A percentile compares a stretch with the other conserved stretches of the same genome.
phyloP scores from a whole-genome alignment of 2,888 invertebrate species.

The Neelides folsomi region DNA sequence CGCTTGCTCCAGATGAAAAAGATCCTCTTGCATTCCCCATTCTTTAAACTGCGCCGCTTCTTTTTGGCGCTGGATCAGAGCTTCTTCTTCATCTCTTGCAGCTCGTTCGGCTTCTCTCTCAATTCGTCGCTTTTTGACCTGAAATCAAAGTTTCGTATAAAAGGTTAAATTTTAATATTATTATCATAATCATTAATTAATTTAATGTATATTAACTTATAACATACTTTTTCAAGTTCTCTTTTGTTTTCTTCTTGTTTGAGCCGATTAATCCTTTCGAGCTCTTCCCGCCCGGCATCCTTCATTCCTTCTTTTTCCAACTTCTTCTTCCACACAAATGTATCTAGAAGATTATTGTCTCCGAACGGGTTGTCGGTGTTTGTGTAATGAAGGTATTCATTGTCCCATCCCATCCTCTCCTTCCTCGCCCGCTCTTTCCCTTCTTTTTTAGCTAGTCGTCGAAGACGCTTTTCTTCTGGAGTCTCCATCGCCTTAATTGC shows the following conservation, averaged over 20 bases:
- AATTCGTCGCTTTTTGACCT: slow-evolving; percentile 74
- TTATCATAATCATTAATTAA: neutral
- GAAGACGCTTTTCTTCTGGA: slow-evolving; percentile 76
- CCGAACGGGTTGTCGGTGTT: slow-evolving; percentile 98
- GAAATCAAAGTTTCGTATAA: slow-evolving; percentile 1
- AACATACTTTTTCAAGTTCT: slow-evolving; percentile 70
- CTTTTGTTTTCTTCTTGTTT: slow-evolving; percentile 83
- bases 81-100: slow-evolving; percentile 65
- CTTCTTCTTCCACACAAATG: slow-evolving; percentile 96
- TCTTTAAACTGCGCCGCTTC: slow-evolving; percentile 80
- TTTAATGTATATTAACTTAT: neutral
- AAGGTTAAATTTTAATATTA: neutral
- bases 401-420: slow-evolving; percentile 94
- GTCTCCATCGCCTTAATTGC: slow-evolving; percentile 77
- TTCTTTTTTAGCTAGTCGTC: slow-evolving; percentile 79
- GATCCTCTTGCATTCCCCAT: slow-evolving; percentile 93
- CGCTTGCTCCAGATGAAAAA: slow-evolving; percentile 95
- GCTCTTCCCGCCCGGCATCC: slow-evolving; percentile 59
- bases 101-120: slow-evolving; percentile 79
- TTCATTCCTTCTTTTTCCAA: slow-evolving; percentile 81
- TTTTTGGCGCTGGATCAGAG: slow-evolving; percentile 71
- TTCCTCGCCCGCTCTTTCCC: slow-evolving; percentile 60
- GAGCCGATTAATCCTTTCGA: slow-evolving; percentile 66
- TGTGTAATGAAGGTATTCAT: slow-evolving; percentile 90
- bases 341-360: slow-evolving; percentile 83